Evolutionary conservation across 2,888 invertebrate species (phyloP).

Genomic region (Sericinus montela): DNA sequence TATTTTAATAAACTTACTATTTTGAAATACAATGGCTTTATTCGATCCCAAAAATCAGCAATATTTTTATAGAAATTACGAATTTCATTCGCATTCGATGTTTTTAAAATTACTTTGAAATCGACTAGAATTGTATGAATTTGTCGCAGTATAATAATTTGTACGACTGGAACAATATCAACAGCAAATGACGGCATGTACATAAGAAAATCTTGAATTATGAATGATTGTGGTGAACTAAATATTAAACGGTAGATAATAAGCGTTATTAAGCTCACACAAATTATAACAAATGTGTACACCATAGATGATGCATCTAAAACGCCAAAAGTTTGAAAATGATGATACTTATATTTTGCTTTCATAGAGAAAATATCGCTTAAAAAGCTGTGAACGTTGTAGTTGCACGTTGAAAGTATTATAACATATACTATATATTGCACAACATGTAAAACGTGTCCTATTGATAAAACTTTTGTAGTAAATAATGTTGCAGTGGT

Average conservation of each 20-base stretch:
- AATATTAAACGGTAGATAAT: too few relatives aligned
- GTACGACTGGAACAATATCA: background rate
- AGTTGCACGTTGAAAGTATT: background rate
- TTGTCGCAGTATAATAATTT: background rate
- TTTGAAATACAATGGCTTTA: slow-evolving; percentile 8
- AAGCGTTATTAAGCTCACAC: background rate
- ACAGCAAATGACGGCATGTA: background rate
- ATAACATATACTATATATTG: background rate
- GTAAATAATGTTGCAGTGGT: background rate
- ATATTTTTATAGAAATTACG: background rate
- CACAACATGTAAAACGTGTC: background rate
- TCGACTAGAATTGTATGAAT: background rate
- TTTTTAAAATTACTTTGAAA: background rate
- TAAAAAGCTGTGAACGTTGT: background rate
- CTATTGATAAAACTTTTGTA: background rate
- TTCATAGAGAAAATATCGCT: background rate
- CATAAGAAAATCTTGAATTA: too few relatives aligned
- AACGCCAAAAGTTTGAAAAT: background rate
- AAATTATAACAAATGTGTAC: background rate
- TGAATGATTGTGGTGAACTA: too few relatives aligned
- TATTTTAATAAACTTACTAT: too few relatives aligned
- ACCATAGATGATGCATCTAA: background rate
- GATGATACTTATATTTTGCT: background rate
- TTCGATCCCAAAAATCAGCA: slow-evolving; percentile 10
- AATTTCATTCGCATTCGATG: background rate